phyloP scores from a whole-genome alignment of 2,797 vertebrate genomes.

The Podarcis siculus region DNA sequence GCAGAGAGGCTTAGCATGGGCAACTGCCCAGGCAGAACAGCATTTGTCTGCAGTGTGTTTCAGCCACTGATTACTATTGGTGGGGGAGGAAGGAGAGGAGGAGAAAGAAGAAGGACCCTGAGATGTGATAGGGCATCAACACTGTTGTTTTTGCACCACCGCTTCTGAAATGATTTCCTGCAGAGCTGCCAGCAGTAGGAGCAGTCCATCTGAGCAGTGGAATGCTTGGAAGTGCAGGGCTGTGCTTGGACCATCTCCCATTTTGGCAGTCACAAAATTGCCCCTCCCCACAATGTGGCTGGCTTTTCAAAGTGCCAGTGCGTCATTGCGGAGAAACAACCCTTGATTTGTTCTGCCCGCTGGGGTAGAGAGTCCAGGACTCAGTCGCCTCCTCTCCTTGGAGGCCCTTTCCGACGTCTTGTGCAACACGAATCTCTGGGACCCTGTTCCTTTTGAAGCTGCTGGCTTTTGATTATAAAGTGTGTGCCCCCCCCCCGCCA shows the following conservation, averaged over 20 bases:
- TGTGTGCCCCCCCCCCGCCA: not conserved
- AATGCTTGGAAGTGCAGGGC: not conserved
- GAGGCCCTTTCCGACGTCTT: not conserved
- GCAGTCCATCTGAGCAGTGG: not conserved
- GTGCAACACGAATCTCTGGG: not conserved
- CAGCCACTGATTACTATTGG: not conserved
- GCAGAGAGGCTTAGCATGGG: not conserved
- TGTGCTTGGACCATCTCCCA: no score
- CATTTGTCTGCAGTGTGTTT: not conserved
- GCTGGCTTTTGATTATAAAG: not conserved
- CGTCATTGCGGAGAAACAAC: not conserved
- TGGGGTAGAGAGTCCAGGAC: no score
- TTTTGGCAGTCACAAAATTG: no score
- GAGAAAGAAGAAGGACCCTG: not conserved
- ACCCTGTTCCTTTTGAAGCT: not conserved
- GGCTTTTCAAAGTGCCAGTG: not conserved
- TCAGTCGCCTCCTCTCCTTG: not conserved
- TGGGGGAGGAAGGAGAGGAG: fast-evolving
- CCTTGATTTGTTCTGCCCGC: no score
- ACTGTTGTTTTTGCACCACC: not conserved
- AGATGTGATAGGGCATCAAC: not conserved
- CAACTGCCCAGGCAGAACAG: not conserved
- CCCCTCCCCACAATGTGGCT: not conserved
- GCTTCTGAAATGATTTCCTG: not conserved
- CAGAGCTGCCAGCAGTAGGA: not conserved